phyloP scores from a whole-genome alignment of 2,888 invertebrate genomes.

The Drosophila hawaiiensis region DNA sequence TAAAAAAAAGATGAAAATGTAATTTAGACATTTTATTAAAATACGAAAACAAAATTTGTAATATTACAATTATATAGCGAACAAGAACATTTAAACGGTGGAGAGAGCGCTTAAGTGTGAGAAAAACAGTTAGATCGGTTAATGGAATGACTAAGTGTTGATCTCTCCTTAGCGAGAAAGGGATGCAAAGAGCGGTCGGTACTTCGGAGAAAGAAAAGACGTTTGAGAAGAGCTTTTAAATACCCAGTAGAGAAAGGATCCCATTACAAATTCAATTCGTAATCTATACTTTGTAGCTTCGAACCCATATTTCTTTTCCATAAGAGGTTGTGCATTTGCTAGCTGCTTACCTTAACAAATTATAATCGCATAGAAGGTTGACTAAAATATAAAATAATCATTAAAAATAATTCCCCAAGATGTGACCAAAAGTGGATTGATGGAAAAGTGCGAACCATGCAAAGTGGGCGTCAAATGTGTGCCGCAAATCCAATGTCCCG shows the following conservation, averaged over 20 bases:
- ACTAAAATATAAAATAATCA: neutral
- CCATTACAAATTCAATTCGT: neutral
- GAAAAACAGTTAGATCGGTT: neutral
- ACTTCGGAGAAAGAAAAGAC: neutral
- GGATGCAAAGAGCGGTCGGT: neutral
- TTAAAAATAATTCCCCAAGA: conserved; percentile 12
- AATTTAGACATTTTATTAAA: neutral
- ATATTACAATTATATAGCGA: neutral
- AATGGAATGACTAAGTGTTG: too few relatives aligned
- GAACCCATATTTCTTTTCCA: neutral
- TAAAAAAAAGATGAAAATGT: neutral
- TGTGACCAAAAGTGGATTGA: conserved; percentile 49
- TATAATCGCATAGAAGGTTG: neutral
- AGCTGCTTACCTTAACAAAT: neutral
- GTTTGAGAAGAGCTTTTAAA: neutral
- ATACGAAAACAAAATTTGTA: neutral
- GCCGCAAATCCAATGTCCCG: conserved; percentile 89
- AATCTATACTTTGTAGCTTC: neutral
- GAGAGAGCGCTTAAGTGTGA: neutral
- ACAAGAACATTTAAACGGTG: neutral
- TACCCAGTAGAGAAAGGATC: neutral
- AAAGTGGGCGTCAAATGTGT: conserved; percentile 87
- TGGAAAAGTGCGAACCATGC: conserved; percentile 84
- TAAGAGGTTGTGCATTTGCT: neutral
- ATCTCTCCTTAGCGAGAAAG: neutral